These are phyloP conservation scores for Drosophila peninsularis DNA, from an alignment of 2,888 invertebrate genomes.

Conservation along the genomic window DNA sequence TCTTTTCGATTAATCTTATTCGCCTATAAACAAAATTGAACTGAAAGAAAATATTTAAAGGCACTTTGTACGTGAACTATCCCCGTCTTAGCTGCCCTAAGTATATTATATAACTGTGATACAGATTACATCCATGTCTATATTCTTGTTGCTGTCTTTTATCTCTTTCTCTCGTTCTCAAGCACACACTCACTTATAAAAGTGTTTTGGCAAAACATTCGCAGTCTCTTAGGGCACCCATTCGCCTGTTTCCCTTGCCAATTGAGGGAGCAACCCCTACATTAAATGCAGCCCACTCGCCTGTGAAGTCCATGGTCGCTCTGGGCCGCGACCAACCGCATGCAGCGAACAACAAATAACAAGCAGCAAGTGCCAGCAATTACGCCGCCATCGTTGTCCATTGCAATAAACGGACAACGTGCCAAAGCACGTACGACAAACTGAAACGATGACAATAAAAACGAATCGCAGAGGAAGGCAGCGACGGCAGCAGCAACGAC, in stretches of 20 bases:
- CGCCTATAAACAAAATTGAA: conserved; percentile 36
- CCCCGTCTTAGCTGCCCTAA: neutral
- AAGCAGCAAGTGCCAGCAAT: conserved; percentile 73
- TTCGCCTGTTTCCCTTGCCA: conserved; percentile 4
- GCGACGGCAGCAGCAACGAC: conserved; percentile 4
- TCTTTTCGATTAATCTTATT: neutral
- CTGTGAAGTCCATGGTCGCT: conserved; percentile 10
- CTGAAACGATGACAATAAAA: conserved; percentile 77
- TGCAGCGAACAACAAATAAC: conserved; percentile 51
- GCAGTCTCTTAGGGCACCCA: conserved; percentile 10
- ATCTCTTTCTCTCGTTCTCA: neutral
- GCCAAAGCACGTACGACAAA: conserved; percentile 78
- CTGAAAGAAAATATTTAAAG: conserved; percentile 5
- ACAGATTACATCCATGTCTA: neutral
- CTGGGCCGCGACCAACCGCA: conserved; percentile 57
- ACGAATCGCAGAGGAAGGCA: conserved; percentile 54
- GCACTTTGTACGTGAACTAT: neutral
- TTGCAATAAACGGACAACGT: conserved; percentile 73
- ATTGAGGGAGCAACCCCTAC: conserved; percentile 56
- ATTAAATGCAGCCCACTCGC: conserved; percentile 48
- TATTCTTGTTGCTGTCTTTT: neutral
- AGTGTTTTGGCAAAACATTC: conserved; percentile 35
- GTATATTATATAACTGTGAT: neutral
- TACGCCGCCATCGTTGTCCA: conserved; percentile 56
- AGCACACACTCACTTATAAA: neutral